Percentiles rank a stretch among this genome's conserved stretches.
Conservation (phyloP, 2,888 invertebrate species). For the Agapetus fuscipes region DNA sequence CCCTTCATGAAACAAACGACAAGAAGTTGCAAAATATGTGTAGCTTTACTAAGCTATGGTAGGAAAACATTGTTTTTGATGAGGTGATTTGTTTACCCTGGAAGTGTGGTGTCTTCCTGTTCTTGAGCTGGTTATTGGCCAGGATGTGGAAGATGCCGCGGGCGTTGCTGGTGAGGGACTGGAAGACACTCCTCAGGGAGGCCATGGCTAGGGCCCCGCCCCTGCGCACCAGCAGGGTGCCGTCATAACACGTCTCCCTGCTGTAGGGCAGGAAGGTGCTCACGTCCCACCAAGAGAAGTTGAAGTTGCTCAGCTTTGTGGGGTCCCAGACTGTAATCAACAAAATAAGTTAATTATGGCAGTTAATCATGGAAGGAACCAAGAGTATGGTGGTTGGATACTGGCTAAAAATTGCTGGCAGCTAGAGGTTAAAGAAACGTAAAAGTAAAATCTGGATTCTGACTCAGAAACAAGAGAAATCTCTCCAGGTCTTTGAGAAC, state of each 20-base stretch:
- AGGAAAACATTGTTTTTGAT: not conserved
- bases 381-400: not conserved
- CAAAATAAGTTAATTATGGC: too few species aligned
- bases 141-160: conserved; percentile 76
- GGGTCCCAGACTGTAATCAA: conserved; percentile 76
- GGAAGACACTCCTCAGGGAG: conserved; percentile 82
- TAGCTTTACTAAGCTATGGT: not conserved
- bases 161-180: conserved; percentile 83
- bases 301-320: conserved; percentile 70
- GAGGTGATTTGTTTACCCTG: conserved; percentile 45
- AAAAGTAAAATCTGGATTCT: not conserved
- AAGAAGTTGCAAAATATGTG: too few species aligned
- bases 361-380: too few species aligned
- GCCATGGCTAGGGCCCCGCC: conserved; percentile 70
- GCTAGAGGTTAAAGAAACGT: not conserved
- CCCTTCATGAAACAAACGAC: too few species aligned
- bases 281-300: conserved; percentile 86
- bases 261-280: conserved; percentile 76
- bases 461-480: too few species aligned
- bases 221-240: conserved; percentile 71
- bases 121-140: conserved; percentile 70
- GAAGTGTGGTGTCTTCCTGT: conserved; percentile 60
- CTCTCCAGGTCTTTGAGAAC: too few species aligned
- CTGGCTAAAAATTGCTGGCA: not conserved
- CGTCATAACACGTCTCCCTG: conserved; percentile 79